Evolutionary conservation across 2,113 vertebrate species (phyloP).

Genomic region (Podarcis raffonei): DNA sequence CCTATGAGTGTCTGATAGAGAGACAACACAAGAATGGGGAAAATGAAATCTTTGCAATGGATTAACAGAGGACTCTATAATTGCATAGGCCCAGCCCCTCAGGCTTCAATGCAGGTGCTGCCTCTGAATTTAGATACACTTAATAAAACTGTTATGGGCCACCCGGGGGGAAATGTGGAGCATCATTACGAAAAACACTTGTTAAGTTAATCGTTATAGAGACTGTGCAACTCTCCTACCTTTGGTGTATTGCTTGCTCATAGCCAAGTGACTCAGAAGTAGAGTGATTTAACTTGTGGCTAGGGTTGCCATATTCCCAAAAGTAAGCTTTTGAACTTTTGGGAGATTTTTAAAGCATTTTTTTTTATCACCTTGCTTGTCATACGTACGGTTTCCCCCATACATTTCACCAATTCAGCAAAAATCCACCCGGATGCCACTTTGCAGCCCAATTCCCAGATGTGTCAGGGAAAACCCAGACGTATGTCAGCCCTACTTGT

Average conservation of each 20-base stretch:
- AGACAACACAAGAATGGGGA: background rate
- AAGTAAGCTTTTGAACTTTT: no score
- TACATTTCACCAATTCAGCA: no score
- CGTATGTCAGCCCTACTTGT: no score
- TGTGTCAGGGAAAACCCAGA: no score
- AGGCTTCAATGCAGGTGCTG: background rate
- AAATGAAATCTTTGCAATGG: background rate
- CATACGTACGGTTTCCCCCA: no score
- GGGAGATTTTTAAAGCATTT: no score
- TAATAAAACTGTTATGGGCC: background rate
- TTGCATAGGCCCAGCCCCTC: background rate
- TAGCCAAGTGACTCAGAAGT: background rate
- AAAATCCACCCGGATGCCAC: no score
- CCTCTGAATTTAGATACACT: background rate
- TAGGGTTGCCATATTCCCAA: background rate
- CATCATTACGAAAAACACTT: slow-evolving; percentile 6
- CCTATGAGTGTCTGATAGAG: background rate
- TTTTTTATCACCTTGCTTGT: no score
- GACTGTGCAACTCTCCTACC: background rate
- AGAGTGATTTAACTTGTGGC: background rate
- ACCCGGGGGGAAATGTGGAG: background rate
- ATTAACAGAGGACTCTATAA: background rate
- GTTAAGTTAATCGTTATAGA: slow-evolving; percentile 12
- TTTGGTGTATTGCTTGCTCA: slow-evolving; percentile 2
- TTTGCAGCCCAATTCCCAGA: no score